phyloP scores from a whole-genome alignment of 2,113 vertebrate species.

The Oreamnos americanus region DNA sequence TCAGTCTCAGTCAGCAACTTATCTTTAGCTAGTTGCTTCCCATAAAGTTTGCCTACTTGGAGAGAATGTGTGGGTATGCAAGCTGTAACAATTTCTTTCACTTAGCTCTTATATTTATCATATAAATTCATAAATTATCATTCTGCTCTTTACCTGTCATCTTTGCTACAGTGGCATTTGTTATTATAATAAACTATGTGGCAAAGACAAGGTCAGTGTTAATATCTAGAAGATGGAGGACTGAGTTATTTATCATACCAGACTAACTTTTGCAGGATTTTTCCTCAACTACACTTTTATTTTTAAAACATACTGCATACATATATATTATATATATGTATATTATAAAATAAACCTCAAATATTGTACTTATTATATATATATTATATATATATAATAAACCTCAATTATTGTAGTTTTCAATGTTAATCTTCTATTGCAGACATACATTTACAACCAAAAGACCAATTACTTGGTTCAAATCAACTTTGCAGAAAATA shows the following conservation, averaged over 20 bases:
- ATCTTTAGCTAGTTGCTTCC: neutral
- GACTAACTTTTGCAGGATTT: neutral
- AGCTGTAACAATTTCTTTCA: neutral
- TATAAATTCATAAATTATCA: neutral
- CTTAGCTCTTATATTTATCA: neutral
- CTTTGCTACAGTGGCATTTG: neutral
- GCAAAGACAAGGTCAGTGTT: neutral
- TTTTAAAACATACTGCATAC: neutral
- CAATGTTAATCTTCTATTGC: neutral
- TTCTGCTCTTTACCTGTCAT: neutral
- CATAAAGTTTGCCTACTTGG: neutral
- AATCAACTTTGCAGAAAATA: neutral
- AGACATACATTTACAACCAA: neutral
- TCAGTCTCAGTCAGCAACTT: neutral
- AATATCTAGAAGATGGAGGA: neutral
- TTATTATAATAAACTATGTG: neutral
- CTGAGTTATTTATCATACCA: neutral
- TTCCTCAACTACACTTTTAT: neutral
- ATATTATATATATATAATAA: neutral
- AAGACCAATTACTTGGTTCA: neutral
- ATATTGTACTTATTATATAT: neutral
- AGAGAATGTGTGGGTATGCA: neutral
- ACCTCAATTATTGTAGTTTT: neutral
- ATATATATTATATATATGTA: neutral
- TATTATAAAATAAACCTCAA: neutral